Evolutionary conservation across 2,797 vertebrate species (phyloP).

Genomic region (Onychomys arenicola): DNA sequence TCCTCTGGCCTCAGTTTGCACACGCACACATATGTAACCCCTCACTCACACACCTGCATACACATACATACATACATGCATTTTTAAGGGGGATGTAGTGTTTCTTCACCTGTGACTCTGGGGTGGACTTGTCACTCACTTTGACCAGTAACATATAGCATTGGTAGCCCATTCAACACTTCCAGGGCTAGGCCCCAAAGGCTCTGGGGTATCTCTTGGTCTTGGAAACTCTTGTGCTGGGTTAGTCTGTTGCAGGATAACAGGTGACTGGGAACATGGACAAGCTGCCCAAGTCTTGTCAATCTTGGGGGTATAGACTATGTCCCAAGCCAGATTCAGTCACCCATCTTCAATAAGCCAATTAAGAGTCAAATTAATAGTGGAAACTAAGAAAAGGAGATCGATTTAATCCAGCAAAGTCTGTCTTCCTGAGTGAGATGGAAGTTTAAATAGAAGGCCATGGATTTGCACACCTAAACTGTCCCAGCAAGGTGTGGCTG

Average conservation of each 20-base stretch:
- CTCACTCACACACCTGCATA: neutral
- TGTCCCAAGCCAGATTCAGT: neutral
- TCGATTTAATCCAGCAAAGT: neutral
- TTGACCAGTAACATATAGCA: neutral
- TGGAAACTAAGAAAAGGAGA: neutral
- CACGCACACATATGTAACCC: neutral
- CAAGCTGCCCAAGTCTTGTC: neutral
- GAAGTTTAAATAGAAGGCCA: neutral
- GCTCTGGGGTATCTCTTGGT: neutral
- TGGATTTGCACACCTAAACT: neutral
- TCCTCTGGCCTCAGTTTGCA: neutral
- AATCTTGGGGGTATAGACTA: neutral
- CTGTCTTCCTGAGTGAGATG: neutral
- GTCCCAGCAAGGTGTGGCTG: neutral
- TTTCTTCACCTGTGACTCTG: neutral
- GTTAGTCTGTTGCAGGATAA: neutral
- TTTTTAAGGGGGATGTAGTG: neutral
- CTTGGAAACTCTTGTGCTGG: neutral
- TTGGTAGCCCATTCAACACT: neutral
- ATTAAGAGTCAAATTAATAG: neutral
- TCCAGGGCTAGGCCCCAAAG: neutral
- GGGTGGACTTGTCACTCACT: neutral
- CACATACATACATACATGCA: neutral
- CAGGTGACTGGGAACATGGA: neutral
- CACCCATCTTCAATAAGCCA: neutral